phyloP scores from a whole-genome alignment of 2,113 vertebrate genomes.

The Cyphomyrus discorhynchus region DNA sequence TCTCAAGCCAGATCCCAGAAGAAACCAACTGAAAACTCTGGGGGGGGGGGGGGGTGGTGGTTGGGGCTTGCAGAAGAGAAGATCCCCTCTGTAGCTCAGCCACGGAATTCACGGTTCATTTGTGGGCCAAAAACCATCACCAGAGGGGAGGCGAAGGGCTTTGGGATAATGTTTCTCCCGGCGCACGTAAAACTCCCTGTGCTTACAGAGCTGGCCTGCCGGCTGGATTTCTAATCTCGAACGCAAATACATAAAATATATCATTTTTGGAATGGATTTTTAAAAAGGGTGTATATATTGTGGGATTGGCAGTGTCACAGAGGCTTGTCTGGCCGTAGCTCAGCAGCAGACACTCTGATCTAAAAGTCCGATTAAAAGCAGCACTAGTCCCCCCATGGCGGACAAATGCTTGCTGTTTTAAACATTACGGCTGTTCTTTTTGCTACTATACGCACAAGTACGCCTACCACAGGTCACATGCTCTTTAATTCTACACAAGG shows the following conservation, averaged over 20 bases:
- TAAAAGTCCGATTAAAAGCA: not conserved
- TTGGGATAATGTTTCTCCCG: constrained; percentile 16
- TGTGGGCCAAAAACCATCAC: constrained; percentile 5
- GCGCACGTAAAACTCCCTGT: constrained; percentile 2
- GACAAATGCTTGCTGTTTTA: not conserved
- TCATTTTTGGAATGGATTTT: constrained; percentile 8
- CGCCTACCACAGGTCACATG: not conserved
- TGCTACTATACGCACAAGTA: not conserved
- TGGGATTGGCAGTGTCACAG: not conserved
- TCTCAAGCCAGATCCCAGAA: not conserved
- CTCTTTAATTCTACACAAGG: not conserved
- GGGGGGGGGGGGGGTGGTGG: no score
- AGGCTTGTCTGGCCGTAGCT: not conserved
- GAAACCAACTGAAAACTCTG: not conserved
- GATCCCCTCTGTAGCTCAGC: constrained; percentile 2
- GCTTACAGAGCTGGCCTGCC: not conserved
- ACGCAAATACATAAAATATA: constrained; percentile 17
- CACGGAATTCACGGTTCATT: not conserved
- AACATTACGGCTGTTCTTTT: not conserved
- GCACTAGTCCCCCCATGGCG: not conserved
- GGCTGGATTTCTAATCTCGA: constrained; percentile 3
- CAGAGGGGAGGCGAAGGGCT: constrained; percentile 6
- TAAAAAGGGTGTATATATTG: not conserved
- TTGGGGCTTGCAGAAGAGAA: not conserved
- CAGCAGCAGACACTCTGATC: not conserved